These are phyloP conservation scores for Oryzias curvinotus DNA, from an alignment of 2,113 vertebrate genomes.

Conservation along the genomic window DNA sequence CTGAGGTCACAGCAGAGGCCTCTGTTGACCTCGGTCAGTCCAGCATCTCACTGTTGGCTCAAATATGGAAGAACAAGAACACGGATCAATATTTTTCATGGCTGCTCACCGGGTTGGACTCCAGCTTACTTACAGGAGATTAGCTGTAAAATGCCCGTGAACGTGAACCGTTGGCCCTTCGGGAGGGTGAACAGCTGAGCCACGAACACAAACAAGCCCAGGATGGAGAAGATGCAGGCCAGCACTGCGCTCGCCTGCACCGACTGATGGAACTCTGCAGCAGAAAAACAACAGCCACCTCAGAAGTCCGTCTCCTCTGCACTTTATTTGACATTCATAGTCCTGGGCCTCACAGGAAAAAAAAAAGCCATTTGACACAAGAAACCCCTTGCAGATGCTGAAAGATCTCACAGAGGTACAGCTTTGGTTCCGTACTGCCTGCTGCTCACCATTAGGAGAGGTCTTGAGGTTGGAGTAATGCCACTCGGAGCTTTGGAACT, in stretches of 20 bases:
- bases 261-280: slow-evolving; percentile 82
- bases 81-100: slow-evolving; percentile 1
- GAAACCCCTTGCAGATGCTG: background rate
- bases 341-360: too few relatives aligned
- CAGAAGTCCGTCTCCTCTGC: too few relatives aligned
- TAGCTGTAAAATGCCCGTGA: slow-evolving; percentile 88
- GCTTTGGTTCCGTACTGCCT: too few relatives aligned
- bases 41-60: background rate
- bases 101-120: slow-evolving; percentile 17
- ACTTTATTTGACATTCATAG: too few relatives aligned
- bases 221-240: slow-evolving; percentile 88
- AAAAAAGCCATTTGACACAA: background rate
- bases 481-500: slow-evolving; percentile 53
- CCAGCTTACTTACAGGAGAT: slow-evolving; percentile 82
- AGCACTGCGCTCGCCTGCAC: slow-evolving; percentile 91
- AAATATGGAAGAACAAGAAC: background rate
- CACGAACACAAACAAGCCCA: slow-evolving; percentile 87
- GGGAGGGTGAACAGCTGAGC: slow-evolving; percentile 93
- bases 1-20: too few relatives aligned
- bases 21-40: background rate
- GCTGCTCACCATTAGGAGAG: slow-evolving; percentile 59
- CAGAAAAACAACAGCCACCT: background rate
- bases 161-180: slow-evolving; percentile 93
- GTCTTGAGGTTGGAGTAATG: slow-evolving; percentile 68
- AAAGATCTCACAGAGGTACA: background rate